phyloP scores from a whole-genome alignment of 23 tunicate species.

The Oikopleura dioica region DNA sequence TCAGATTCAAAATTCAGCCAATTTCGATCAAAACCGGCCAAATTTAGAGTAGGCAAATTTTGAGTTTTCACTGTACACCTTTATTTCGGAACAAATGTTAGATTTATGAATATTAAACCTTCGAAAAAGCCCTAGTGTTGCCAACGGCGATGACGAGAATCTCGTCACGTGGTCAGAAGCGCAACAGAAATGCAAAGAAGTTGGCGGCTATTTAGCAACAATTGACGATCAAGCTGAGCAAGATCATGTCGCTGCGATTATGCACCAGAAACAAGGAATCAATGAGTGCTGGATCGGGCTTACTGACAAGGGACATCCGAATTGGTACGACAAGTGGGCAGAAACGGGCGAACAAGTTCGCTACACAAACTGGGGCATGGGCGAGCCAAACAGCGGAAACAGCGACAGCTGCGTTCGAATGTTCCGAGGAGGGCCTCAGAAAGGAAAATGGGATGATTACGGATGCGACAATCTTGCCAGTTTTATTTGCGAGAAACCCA shows the following conservation, averaged over 20 bases:
- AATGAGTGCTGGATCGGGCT: not conserved
- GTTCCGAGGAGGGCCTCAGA: not conserved
- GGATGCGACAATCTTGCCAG: not conserved
- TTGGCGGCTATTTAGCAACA: not conserved
- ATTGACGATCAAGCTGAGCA: constrained; percentile 5
- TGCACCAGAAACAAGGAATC: not conserved
- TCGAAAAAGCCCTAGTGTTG: too few species aligned
- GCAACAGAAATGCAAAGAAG: too few species aligned
- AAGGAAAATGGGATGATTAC: constrained; percentile 5
- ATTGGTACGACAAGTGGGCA: not conserved
- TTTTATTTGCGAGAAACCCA: not conserved
- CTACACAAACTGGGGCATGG: not conserved
- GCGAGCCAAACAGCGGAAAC: not conserved
- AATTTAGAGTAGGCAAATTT: too few species aligned
- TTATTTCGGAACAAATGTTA: too few species aligned
- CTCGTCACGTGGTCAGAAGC: too few species aligned
- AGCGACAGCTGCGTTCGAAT: not conserved
- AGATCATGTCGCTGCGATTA: not conserved
- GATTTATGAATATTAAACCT: too few species aligned
- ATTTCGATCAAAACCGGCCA: too few species aligned
- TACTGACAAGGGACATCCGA: not conserved
- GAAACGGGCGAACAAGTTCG: not conserved
- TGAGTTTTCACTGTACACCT: too few species aligned
- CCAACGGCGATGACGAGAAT: too few species aligned
- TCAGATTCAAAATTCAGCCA: too few species aligned